Conservation (phyloP, 2,797 vertebrate species). For the Eupleurogrammus muticus region DNA sequence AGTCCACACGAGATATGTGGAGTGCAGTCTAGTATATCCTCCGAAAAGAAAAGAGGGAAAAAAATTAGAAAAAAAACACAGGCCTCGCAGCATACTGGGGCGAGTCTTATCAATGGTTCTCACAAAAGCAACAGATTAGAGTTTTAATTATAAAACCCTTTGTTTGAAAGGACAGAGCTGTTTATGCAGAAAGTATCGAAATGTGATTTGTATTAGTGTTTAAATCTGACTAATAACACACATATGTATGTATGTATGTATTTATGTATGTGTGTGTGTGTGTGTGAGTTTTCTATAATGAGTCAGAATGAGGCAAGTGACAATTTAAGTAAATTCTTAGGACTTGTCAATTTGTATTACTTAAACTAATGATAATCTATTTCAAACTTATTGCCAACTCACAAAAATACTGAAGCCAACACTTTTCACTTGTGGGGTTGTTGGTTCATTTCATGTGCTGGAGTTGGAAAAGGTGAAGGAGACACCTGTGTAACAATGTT, state of each 20-base stretch:
- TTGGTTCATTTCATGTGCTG: too few relatives aligned
- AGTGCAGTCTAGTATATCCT: constrained; percentile 11
- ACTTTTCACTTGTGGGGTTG: too few relatives aligned
- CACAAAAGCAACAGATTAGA: constrained; percentile 26
- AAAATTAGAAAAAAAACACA: constrained; percentile 33
- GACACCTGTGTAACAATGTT: too few relatives aligned
- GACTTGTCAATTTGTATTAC: background rate
- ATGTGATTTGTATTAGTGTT: constrained; percentile 4
- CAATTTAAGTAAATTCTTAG: background rate
- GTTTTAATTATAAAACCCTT: constrained; percentile 48
- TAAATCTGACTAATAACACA: background rate
- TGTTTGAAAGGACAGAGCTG: constrained; percentile 37
- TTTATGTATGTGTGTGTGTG: too few relatives aligned
- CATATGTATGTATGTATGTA: too few relatives aligned
- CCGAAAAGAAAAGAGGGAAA: constrained; percentile 21
- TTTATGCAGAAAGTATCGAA: constrained; percentile 1
- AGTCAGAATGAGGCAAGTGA: background rate
- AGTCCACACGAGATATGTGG: constrained; percentile 30
- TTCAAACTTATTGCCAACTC: background rate
- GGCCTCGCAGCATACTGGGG: constrained; percentile 16
- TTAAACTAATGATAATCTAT: background rate
- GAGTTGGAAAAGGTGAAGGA: too few relatives aligned
- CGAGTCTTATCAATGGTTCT: background rate
- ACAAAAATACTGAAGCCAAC: background rate
- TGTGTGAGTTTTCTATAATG: constrained; percentile 3